These are phyloP conservation scores for Caenorhabditis sp. DNA, from an alignment of 2,888 invertebrate species.

Conservation along the genomic window DNA sequence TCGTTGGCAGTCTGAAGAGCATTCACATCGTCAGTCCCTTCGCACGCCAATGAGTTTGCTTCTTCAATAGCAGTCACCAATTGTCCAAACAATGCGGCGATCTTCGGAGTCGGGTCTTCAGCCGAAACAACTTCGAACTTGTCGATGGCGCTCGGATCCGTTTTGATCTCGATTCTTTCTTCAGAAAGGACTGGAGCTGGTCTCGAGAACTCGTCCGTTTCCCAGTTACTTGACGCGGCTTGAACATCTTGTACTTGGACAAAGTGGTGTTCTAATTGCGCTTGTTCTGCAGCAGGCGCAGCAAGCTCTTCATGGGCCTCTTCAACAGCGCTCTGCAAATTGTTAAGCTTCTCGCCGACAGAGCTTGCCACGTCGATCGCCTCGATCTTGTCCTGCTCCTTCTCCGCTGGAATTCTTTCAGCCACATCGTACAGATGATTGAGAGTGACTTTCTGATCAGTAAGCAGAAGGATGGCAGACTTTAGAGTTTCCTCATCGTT, in stretches of 20 bases:
- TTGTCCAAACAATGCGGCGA: constrained; percentile 36
- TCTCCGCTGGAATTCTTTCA: constrained; percentile 35
- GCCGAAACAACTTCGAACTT: constrained; percentile 40
- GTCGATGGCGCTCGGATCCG: constrained; percentile 49
- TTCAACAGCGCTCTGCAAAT: constrained; percentile 11
- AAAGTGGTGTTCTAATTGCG: constrained; percentile 9
- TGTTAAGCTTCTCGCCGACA: constrained; percentile 34
- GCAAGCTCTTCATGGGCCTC: constrained; percentile 23
- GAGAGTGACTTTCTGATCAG: constrained; percentile 41
- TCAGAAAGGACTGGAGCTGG: constrained; percentile 23
- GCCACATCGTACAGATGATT: constrained; percentile 44
- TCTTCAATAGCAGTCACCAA: constrained; percentile 46
- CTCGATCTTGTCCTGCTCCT: constrained; percentile 40
- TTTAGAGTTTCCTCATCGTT: constrained; percentile 54
- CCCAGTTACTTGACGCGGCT: constrained; percentile 43
- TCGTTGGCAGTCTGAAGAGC: constrained; percentile 54
- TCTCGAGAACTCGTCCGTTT: constrained; percentile 38
- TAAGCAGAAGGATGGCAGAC: constrained; percentile 41
- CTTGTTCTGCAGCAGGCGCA: not conserved
- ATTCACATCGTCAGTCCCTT: constrained; percentile 46
- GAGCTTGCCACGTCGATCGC: constrained; percentile 46
- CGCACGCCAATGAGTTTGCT: constrained; percentile 41
- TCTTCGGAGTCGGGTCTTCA: constrained; percentile 45
- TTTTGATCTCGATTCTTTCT: constrained; percentile 44
- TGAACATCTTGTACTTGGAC: constrained; percentile 19